Base-by-base conservation (phyloP, 2,888 invertebrate genomes). In the Lasioglossum morio region DNA sequence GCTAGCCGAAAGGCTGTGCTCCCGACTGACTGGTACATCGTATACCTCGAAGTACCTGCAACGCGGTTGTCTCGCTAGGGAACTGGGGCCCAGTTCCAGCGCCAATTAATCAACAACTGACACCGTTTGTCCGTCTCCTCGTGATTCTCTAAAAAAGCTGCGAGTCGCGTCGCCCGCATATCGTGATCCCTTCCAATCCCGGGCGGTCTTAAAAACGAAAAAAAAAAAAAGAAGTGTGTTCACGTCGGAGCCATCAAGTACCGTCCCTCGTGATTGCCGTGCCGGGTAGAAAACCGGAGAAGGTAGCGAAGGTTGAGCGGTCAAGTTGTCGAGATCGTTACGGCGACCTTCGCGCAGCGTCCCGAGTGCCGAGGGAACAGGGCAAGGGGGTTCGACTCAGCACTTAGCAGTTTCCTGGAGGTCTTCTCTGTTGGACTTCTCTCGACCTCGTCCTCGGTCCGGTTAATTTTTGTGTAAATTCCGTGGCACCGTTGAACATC, bases 381-480 rank as follows among this genome's bases (percentile, higher is more conserved):
- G 69, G 23, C 34, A 43, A 70, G 23, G 72, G 27, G 72, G 5
- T 72, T 37, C 23, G 43, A 23, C 14, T n/a, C 43, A 43, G 72
- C 43, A 43, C 48, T 34, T 19, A 16, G 53, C 23, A 73, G 34
- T 73, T 63, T 34, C 73, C 48, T 34, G 48, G 34, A 30, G 46
- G 40, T 76, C 76, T 76, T 76, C 76, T 76, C 34, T 27, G 76
- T 34, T 23, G 23, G 43, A 60, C 76, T 60, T 27, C 46, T 27
- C 46, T 66, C 63, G 76, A 46, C 76, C 76, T 34, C 73, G 48
- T 43, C 30, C 16, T n/a, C 60, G 60, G 60, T 30, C 43, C 34
- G 40, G 46, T 30, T 63, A 76, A 66, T 76, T 76, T 76, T 66
- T 76, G 40, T 46, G 46, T 66, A 66, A 76, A 66, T 76, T 8